Conservation (phyloP, 2,113 vertebrate genomes). For the Danionella cerebrum region DNA sequence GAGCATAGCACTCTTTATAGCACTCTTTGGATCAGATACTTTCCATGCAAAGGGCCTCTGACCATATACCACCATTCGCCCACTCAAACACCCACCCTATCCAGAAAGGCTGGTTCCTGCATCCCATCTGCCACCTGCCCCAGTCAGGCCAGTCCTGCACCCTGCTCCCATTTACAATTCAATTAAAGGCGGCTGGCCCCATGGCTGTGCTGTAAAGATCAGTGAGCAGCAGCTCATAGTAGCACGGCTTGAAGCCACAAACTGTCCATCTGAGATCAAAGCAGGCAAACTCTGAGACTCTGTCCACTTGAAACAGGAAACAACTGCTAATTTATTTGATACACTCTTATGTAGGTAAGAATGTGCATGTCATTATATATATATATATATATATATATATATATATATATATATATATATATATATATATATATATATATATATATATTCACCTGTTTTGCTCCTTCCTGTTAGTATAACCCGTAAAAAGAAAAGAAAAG, state of each 20-base stretch:
- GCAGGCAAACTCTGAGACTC: background rate
- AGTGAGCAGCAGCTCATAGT: constrained; percentile 35
- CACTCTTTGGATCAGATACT: constrained; percentile 56
- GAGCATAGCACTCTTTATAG: too few species aligned
- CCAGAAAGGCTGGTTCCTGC: constrained; percentile 62
- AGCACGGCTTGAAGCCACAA: constrained; percentile 20
- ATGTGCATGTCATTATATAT: too few species aligned
- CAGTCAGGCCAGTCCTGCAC: constrained; percentile 48
- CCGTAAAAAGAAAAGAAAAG: too few species aligned
- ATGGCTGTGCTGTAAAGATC: constrained; percentile 43
- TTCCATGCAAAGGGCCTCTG: constrained; percentile 52
- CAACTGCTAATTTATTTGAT: background rate
- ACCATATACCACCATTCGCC: constrained; percentile 47
- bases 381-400: too few species aligned
- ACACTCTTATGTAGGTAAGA: too few species aligned
- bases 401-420: too few species aligned
- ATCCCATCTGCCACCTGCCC: constrained; percentile 71
- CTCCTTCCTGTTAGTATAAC: too few species aligned
- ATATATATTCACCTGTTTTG: too few species aligned
- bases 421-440: too few species aligned
- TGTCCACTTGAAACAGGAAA: background rate
- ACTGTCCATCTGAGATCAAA: background rate
- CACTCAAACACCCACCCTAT: constrained; percentile 35
- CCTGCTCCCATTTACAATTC: constrained; percentile 72
- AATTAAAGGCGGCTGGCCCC: constrained; percentile 69